Conservation (phyloP, 2,113 vertebrate species). For the Varanus komodoensis region DNA sequence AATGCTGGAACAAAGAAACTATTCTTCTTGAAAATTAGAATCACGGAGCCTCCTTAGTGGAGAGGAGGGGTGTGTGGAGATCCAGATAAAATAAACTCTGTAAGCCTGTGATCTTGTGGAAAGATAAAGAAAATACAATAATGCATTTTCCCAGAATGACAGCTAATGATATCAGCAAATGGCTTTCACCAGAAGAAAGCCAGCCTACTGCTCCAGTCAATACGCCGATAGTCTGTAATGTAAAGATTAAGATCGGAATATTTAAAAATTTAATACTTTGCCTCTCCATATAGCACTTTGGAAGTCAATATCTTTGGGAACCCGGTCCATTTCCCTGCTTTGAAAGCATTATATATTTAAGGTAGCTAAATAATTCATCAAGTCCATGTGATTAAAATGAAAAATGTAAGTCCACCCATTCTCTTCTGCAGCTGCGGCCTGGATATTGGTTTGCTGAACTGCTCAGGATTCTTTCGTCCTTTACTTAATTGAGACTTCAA, state of each 20-base stretch:
- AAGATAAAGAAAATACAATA: conserved; percentile 70
- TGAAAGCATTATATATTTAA: conserved; percentile 82
- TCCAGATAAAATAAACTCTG: conserved; percentile 51
- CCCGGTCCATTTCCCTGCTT: conserved; percentile 72
- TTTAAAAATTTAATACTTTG: conserved; percentile 81
- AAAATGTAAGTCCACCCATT: conserved; percentile 72
- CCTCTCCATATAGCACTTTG: conserved; percentile 74
- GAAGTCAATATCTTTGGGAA: conserved; percentile 79
- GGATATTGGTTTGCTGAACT: conserved; percentile 52
- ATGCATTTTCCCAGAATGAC: conserved; percentile 72
- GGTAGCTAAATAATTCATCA: conserved; percentile 81
- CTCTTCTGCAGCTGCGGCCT: conserved; percentile 68
- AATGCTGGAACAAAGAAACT: conserved; percentile 32
- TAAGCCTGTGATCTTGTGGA: conserved; percentile 56
- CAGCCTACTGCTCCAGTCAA: conserved; percentile 74
- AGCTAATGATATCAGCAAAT: conserved; percentile 70
- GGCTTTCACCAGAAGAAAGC: conserved; percentile 68
- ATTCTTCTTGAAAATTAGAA: conserved; percentile 61
- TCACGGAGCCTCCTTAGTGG: conserved; percentile 19
- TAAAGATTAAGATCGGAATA: conserved; percentile 82
- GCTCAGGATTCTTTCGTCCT: conserved; percentile 37
- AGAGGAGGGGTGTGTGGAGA: conserved; percentile 30
- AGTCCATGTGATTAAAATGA: conserved; percentile 76
- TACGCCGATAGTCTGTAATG: conserved; percentile 73
- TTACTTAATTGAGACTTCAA: conserved; percentile 52